Evolutionary conservation across 2,113 vertebrate species (phyloP), one percentile per base, ranked within the genome.

Genomic region (Vanacampus margaritifer): DNA sequence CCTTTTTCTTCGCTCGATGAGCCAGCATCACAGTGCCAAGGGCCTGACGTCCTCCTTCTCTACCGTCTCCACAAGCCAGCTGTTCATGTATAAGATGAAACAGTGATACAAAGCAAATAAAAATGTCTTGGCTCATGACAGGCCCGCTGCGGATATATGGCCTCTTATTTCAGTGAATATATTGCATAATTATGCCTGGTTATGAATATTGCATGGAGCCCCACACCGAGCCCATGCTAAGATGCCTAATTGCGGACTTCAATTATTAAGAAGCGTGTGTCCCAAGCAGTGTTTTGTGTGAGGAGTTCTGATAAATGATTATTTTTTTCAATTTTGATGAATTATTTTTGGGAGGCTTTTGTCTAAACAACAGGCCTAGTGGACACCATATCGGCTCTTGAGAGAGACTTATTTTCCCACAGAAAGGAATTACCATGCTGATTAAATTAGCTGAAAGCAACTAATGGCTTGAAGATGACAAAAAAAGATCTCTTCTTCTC

Each of bases 241-340:
- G 87, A 92, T 87, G 84, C 86, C 84, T 92, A 93, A 94, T 91
- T 88, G 90, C 87, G 32, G 72, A 82, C 84, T 92, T 94, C 92
- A 94, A 94, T 93, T 93, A 92, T 94, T 95, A 91, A 94, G 86
- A 90, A 88, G 85, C 84, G 91, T 88, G 90, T 88, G 89, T 92
- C 89, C 91, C 88, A 77, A 67, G 11, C 85, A 82, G 86, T 88
- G 76, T 92, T 89, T 79, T 92, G 90, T 89, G 84, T 84, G 83
- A 86, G 84, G 90, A 82, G 79, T 92, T 92, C 90, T 94, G 91
- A 94, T 93, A 89, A 93, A 94, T 93, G 91, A 88, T 87, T 32
- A 17, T 28, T 28, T 32, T 17, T 57, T 28, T 26, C 90, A 90
- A 88, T 95, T 93, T 95, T 92, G 86, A 93, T 93, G 80, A 93